phyloP scores from a whole-genome alignment of 1,140 invertebrate species.

The Schlechtendalia chinensis region DNA sequence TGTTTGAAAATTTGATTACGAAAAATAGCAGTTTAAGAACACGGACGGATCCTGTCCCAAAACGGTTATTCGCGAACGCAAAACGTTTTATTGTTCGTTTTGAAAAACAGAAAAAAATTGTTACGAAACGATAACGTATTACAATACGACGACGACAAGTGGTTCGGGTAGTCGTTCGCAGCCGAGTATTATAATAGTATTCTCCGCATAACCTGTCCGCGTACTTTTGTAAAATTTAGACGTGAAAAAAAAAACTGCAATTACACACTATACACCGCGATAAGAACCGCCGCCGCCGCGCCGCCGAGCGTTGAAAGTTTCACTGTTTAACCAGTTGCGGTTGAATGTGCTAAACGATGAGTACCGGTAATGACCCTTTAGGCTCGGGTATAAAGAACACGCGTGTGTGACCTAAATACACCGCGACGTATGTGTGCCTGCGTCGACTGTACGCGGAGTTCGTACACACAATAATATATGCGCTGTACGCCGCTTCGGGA shows the following conservation, averaged over 20 bases:
- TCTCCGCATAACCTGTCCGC: no score
- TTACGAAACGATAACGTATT: no score
- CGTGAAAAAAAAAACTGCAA: background rate
- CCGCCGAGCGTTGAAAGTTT: slow-evolving; percentile 4
- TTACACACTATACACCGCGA: background rate
- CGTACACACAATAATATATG: background rate
- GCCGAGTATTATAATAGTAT: no score
- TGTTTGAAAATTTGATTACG: no score
- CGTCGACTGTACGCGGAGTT: background rate
- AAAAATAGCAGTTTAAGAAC: no score
- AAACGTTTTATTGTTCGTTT: no score
- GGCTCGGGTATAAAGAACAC: slow-evolving; percentile 17
- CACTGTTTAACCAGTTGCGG: slow-evolving; percentile 35
- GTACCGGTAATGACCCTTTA: slow-evolving; percentile 13
- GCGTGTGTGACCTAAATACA: slow-evolving; percentile 21
- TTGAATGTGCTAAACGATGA: slow-evolving; percentile 16
- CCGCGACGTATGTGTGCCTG: no score
- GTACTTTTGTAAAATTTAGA: background rate
- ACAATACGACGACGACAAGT: no score
- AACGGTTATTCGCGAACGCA: no score
- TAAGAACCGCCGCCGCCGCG: background rate
- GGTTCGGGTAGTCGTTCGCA: no score
- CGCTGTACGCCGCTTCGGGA: background rate
- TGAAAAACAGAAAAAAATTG: no score
- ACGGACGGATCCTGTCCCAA: no score